These are phyloP conservation scores for Pteronura brasiliensis DNA, from an alignment of 2,113 vertebrate genomes.

Conservation along the genomic window DNA sequence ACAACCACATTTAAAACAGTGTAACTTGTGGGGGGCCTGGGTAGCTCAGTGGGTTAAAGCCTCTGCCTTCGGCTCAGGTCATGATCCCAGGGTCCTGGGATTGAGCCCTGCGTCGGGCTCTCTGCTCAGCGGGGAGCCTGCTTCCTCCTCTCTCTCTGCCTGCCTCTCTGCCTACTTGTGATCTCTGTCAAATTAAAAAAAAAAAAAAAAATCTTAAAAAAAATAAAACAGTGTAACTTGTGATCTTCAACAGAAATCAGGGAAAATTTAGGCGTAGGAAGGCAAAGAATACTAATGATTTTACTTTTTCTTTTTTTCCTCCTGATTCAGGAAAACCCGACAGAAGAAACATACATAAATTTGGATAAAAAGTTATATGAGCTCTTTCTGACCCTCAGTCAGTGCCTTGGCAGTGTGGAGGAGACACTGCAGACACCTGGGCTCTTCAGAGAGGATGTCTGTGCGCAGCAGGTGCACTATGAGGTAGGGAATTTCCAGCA, in stretches of 20 bases:
- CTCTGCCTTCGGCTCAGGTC: too few relatives aligned
- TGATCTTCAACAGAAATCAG: neutral
- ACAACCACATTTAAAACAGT: neutral
- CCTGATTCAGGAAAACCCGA: conserved; percentile 77
- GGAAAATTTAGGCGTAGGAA: neutral
- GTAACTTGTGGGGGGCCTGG: neutral
- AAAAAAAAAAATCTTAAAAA: too few relatives aligned
- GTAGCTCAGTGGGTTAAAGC: too few relatives aligned
- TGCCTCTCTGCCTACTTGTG: too few relatives aligned
- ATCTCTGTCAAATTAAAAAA: too few relatives aligned
- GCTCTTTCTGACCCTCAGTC: conserved; percentile 82
- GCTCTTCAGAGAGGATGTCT: conserved; percentile 72
- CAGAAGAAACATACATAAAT: conserved; percentile 64
- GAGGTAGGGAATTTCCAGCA: conserved; percentile 79
- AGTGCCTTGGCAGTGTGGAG: conserved; percentile 84
- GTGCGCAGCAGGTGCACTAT: conserved; percentile 77
- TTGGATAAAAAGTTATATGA: conserved; percentile 89
- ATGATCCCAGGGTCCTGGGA: too few relatives aligned
- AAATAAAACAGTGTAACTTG: neutral
- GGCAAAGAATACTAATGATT: neutral
- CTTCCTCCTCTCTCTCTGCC: too few relatives aligned
- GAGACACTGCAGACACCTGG: conserved; percentile 80
- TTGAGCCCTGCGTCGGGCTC: too few relatives aligned
- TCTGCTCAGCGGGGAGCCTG: too few relatives aligned
- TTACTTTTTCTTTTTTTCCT: conserved; percentile 13